A percentile compares a stretch with the other conserved stretches of the same genome.
Conservation (phyloP, 2,113 vertebrate species). For the Paradoxurus hermaphroditus region DNA sequence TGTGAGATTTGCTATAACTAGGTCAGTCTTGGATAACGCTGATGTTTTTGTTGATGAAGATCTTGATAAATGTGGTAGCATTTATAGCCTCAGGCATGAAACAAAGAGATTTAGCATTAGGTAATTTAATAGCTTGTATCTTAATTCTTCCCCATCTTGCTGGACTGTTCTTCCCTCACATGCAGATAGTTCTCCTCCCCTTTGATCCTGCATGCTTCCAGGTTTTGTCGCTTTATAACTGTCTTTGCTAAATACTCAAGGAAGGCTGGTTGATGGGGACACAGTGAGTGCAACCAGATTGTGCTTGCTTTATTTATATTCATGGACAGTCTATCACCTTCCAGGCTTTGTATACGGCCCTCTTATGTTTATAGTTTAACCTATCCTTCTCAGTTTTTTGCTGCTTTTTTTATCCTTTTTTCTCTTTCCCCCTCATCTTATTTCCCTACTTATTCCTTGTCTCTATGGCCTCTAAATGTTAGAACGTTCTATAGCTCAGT, state of each 20-base stretch:
- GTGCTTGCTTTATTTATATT: not conserved
- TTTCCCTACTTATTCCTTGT: not conserved
- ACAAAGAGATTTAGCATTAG: not conserved
- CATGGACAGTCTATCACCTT: not conserved
- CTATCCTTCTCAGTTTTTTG: not conserved
- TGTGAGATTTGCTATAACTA: not conserved
- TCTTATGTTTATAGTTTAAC: not conserved
- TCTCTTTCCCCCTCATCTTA: fast-evolving
- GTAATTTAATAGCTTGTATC: not conserved
- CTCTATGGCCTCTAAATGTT: not conserved
- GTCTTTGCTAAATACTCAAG: not conserved
- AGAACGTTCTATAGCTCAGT: not conserved
- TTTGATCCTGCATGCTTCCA: not conserved
- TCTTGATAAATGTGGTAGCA: not conserved
- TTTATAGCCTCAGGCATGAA: not conserved
- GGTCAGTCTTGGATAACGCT: not conserved
- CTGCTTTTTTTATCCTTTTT: not conserved
- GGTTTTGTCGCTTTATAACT: not conserved
- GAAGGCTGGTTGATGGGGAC: not conserved
- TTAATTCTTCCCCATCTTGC: not conserved
- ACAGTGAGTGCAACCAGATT: not conserved
- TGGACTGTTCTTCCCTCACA: not conserved
- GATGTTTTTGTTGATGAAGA: not conserved
- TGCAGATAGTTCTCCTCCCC: not conserved
- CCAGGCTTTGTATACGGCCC: not conserved